Evolutionary conservation across 2,113 vertebrate genomes (phyloP).

Genomic region (Peucedramus taeniatus): DNA sequence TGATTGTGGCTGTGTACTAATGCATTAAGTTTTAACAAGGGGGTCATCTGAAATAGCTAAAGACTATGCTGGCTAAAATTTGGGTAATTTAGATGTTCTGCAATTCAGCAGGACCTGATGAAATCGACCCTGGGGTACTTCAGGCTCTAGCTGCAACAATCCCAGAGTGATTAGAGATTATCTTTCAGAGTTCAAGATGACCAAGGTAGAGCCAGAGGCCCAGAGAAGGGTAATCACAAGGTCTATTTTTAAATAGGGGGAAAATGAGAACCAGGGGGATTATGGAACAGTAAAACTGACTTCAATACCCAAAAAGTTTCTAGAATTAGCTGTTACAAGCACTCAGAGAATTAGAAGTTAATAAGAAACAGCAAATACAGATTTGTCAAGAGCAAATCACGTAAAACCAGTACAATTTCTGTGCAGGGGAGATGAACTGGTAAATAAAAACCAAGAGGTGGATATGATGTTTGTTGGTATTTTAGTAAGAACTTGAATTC

Average conservation of each 20-base stretch:
- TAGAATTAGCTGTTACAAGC: constrained; percentile 61
- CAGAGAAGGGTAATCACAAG: constrained; percentile 24
- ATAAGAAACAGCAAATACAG: constrained; percentile 53
- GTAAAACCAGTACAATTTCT: background rate
- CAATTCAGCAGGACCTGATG: constrained; percentile 42
- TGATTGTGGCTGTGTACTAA: background rate
- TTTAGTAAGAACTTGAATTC: background rate
- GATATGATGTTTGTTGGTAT: background rate
- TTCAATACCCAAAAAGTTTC: constrained; percentile 42
- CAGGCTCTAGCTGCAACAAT: constrained; percentile 9
- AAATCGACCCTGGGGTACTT: constrained; percentile 33
- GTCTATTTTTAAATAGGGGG: constrained; percentile 47
- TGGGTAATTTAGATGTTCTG: constrained; percentile 40
- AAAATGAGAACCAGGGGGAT: constrained; percentile 56
- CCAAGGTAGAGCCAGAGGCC: constrained; percentile 53
- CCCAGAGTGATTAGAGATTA: constrained; percentile 36
- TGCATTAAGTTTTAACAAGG: constrained; percentile 32
- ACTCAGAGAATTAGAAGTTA: constrained; percentile 49
- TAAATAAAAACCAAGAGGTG: background rate
- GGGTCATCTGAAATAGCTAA: constrained; percentile 27
- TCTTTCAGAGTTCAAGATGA: constrained; percentile 50
- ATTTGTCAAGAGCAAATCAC: constrained; percentile 36
- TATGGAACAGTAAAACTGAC: constrained; percentile 51
- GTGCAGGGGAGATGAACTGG: background rate
- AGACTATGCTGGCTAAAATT: background rate